Conservation (phyloP, 2,113 vertebrate species). For the Pseudopipra pipra region DNA sequence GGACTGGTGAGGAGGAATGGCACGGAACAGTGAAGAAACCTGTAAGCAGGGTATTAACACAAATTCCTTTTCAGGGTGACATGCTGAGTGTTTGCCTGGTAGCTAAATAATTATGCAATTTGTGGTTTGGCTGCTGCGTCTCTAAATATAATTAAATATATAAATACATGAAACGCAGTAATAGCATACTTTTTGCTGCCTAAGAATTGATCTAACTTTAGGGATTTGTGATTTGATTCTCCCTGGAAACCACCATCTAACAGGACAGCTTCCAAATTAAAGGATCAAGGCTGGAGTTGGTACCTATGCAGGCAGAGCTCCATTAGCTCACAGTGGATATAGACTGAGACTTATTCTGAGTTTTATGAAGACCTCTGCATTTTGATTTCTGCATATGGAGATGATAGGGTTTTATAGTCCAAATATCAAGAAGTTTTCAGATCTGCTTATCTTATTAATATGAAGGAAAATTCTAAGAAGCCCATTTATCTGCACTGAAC, state of each 20-base stretch:
- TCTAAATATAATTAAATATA: neutral
- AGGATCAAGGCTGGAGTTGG: neutral
- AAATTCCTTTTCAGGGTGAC: neutral
- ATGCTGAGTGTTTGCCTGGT: neutral
- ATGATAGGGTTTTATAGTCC: neutral
- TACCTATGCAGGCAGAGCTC: neutral
- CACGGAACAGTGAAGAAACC: neutral
- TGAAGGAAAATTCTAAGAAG: neutral
- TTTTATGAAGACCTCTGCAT: neutral
- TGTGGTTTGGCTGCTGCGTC: neutral
- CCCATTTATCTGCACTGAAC: neutral
- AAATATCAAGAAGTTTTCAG: neutral
- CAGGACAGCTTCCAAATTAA: neutral
- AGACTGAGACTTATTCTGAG: neutral
- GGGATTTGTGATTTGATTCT: neutral
- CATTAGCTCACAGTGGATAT: neutral
- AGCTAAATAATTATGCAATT: neutral
- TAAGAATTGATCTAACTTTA: neutral
- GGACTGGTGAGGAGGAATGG: neutral
- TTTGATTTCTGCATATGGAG: neutral
- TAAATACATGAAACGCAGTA: neutral
- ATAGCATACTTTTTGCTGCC: neutral
- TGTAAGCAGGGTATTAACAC: neutral
- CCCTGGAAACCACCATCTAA: neutral
- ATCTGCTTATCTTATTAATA: neutral